A percentile compares a stretch with the other conserved stretches of the same genome.
Conservation (phyloP, 2,113 vertebrate species). For the Pituophis catenifer region DNA sequence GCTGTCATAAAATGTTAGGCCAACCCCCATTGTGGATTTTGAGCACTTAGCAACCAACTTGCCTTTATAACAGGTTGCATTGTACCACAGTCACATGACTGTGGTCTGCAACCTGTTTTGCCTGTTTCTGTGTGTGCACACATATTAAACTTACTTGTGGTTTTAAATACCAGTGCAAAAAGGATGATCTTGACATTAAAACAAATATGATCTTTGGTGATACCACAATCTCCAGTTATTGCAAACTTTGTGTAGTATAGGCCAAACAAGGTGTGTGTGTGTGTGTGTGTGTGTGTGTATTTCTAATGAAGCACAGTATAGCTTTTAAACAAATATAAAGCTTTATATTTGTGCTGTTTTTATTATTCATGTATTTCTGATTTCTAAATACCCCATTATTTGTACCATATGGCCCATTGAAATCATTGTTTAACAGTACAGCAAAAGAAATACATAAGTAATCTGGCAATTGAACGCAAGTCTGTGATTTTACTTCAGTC, state of each 20-base stretch:
- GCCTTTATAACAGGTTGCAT: not conserved
- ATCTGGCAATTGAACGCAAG: slow-evolving; percentile 62
- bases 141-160: slow-evolving; percentile 30
- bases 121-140: not conserved
- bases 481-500: slow-evolving; percentile 67
- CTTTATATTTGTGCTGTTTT: slow-evolving; percentile 70
- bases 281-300: slow-evolving; percentile 73
- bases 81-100: not conserved
- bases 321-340: slow-evolving; percentile 59
- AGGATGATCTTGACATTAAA: slow-evolving; percentile 45
- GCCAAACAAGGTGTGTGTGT: slow-evolving; percentile 69
- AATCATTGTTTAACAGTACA: slow-evolving; percentile 69
- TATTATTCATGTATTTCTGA: slow-evolving; percentile 69
- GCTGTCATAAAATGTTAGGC: not conserved
- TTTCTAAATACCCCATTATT: slow-evolving; percentile 72
- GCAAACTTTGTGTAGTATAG: slow-evolving; percentile 65
- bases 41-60: not conserved
- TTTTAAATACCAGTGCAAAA: slow-evolving; percentile 44
- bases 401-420: slow-evolving; percentile 73
- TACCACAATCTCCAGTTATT: slow-evolving; percentile 60
- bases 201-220: slow-evolving; percentile 50
- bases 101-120: not conserved
- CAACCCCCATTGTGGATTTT: not conserved
- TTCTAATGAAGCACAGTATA: slow-evolving; percentile 71
- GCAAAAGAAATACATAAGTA: slow-evolving; percentile 70